Evolutionary conservation across 2,113 vertebrate species (phyloP).

Genomic region (Gymnocephalus cernua): DNA sequence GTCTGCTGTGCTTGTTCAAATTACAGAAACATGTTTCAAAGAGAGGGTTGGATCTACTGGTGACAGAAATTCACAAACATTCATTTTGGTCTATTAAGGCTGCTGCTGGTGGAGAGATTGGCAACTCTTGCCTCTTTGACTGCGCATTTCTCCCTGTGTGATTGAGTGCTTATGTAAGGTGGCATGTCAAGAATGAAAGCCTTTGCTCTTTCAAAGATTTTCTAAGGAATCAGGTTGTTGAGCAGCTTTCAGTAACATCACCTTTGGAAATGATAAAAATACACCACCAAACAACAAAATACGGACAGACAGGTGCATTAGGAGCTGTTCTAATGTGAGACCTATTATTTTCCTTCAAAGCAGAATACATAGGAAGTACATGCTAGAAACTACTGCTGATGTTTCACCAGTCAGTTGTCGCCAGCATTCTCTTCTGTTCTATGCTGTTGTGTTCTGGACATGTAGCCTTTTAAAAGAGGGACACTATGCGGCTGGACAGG

Average conservation of each 20-base stretch:
- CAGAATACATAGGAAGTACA: no score
- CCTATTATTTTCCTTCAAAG: background rate
- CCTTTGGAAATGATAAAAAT: constrained; percentile 17
- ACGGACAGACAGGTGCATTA: background rate
- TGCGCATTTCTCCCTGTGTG: constrained; percentile 36
- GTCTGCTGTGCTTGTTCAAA: constrained; percentile 20
- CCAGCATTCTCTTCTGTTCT: no score
- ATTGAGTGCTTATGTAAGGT: constrained; percentile 46
- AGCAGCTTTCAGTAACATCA: constrained; percentile 52
- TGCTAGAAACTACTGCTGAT: no score
- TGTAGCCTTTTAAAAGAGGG: no score
- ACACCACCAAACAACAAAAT: background rate
- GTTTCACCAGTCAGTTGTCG: no score
- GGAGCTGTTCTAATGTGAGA: background rate
- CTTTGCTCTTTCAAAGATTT: constrained; percentile 48
- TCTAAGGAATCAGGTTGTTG: constrained; percentile 25
- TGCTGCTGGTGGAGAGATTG: constrained; percentile 32
- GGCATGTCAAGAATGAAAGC: constrained; percentile 44
- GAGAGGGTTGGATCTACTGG: constrained; percentile 30
- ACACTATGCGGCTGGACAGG: no score
- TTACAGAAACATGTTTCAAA: constrained; percentile 39
- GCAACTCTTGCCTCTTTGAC: constrained; percentile 48
- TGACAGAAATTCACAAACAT: constrained; percentile 59
- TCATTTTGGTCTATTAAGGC: constrained; percentile 35
- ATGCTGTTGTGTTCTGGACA: no score